Conservation (phyloP, 2,113 vertebrate genomes). For the Bettongia penicillata region DNA sequence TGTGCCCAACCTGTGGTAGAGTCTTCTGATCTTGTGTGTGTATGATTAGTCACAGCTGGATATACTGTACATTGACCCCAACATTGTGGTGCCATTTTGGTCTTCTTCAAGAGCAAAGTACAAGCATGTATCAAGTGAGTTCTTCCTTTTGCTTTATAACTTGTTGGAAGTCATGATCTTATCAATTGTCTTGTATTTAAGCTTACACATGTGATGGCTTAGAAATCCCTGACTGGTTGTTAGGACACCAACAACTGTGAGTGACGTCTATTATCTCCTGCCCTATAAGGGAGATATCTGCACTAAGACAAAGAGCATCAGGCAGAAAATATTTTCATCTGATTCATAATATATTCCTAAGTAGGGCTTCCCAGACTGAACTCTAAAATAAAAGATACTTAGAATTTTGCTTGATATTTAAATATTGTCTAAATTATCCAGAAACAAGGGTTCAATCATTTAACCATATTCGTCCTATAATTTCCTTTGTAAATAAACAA, state of each 20-base stretch:
- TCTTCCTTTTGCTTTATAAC: not conserved
- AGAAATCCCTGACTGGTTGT: not conserved
- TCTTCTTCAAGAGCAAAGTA: too few relatives aligned
- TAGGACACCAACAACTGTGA: not conserved
- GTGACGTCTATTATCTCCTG: not conserved
- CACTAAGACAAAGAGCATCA: not conserved
- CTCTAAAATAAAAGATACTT: conserved; percentile 10
- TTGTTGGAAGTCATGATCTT: not conserved
- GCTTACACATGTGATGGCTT: not conserved
- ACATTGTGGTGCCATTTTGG: too few relatives aligned
- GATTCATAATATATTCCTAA: not conserved
- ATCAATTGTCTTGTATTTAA: not conserved
- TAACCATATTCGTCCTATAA: not conserved
- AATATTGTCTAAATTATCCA: not conserved
- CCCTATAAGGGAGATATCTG: not conserved
- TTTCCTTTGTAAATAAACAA: not conserved
- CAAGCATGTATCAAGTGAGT: not conserved
- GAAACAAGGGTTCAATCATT: not conserved
- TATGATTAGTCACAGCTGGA: too few relatives aligned
- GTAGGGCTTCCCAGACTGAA: not conserved
- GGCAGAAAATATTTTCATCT: not conserved
- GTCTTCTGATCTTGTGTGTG: too few relatives aligned
- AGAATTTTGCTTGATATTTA: not conserved
- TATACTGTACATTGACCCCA: too few relatives aligned
- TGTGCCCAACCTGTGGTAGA: too few relatives aligned